A percentile compares a stretch with the other conserved stretches of the same genome.
These are phyloP conservation scores for Saiga tatarica DNA, from an alignment of 2,113 vertebrate species.

Conservation along the genomic window DNA sequence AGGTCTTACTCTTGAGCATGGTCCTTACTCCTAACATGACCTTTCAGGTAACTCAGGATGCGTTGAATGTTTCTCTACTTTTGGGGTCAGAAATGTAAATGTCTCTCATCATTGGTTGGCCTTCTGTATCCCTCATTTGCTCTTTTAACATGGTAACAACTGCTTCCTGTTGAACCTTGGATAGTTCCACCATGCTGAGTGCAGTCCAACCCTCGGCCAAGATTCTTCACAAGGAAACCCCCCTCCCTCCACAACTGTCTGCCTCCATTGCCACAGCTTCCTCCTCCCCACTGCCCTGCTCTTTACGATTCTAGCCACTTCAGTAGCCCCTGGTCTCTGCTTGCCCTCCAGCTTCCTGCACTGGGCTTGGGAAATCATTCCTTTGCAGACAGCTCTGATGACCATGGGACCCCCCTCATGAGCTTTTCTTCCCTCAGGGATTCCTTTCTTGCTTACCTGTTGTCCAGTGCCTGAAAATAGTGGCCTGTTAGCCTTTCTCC, in stretches of 20 bases:
- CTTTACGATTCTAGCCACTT: not conserved
- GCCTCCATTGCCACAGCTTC: not conserved
- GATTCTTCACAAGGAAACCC: not conserved
- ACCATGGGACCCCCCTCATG: not conserved
- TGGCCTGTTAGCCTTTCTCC: not conserved
- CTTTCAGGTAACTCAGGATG: not conserved
- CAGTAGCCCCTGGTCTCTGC: not conserved
- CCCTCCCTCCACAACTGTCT: not conserved
- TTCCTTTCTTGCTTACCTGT: not conserved
- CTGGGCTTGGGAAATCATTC: not conserved
- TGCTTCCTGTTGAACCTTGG: not conserved
- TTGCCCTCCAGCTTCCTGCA: not conserved
- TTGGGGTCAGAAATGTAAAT: not conserved
- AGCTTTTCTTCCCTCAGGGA: not conserved
- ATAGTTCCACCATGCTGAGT: not conserved
- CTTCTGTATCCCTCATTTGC: not conserved
- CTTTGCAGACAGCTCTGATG: not conserved
- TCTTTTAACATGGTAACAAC: not conserved
- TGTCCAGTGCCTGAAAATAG: not conserved
- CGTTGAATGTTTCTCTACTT: not conserved
- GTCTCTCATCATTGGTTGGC: not conserved
- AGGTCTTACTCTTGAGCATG: not conserved
- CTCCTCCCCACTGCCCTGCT: not conserved
- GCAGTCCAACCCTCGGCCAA: not conserved
- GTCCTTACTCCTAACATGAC: not conserved